These are phyloP conservation scores for Pristionchus fissidentatus DNA, from an alignment of 2,888 invertebrate species.

Conservation along the genomic window DNA sequence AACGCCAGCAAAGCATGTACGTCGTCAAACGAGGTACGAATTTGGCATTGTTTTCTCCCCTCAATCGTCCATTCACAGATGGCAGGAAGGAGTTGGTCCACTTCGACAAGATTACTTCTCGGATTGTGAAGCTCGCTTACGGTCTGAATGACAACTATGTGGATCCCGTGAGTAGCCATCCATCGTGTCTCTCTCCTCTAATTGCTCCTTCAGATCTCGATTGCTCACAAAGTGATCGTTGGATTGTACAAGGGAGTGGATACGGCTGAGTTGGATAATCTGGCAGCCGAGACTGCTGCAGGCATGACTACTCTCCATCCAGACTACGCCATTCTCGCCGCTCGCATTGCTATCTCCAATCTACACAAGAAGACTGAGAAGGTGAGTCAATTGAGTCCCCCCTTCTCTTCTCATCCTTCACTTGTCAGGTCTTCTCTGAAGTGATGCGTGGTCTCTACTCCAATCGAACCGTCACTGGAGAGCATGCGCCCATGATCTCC, in stretches of 20 bases:
- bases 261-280: conserved; percentile 94
- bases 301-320: conserved; percentile 97
- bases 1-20: conserved; percentile 64
- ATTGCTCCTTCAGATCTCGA: conserved; percentile 74
- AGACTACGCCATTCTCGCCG: conserved; percentile 86
- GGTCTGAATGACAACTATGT: conserved; percentile 95
- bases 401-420: neutral
- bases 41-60: neutral
- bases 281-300: conserved; percentile 98
- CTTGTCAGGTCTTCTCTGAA: conserved; percentile 77
- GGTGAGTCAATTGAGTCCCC: conserved; percentile 76
- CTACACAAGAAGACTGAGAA: conserved; percentile 98
- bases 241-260: conserved; percentile 96
- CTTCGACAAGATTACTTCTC: conserved; percentile 96
- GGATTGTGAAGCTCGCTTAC: conserved; percentile 94
- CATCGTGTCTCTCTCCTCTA: no score
- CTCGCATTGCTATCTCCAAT: conserved; percentile 93
- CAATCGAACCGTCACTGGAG: conserved; percentile 83
- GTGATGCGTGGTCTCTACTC: conserved; percentile 90
- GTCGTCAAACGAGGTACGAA: conserved; percentile 64
- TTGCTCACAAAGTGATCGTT: conserved; percentile 86
- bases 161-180: conserved; percentile 87
- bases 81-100: conserved; percentile 92
- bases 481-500: conserved; percentile 88
- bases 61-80: conserved; percentile 75